Base-by-base conservation (phyloP, 2,797 vertebrate genomes). In the Tragelaphus eurycerus region DNA sequence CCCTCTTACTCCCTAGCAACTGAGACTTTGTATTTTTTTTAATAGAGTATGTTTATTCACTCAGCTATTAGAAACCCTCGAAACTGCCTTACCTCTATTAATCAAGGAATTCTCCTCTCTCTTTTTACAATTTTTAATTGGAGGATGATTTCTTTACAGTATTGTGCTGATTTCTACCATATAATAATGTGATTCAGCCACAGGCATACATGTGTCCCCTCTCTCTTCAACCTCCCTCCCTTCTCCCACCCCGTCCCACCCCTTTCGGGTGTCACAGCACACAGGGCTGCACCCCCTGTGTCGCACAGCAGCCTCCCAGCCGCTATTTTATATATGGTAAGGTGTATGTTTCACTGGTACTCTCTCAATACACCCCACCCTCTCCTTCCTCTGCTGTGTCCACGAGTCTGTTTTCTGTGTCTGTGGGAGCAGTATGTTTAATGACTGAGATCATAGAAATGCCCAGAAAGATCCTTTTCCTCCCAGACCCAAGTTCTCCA, bases 261-360 rank as follows among this genome's bases (percentile, higher is more conserved):
- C 10, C 34, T 43, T 7, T 13, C 0, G 11, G 21, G 19, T 13
- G 34, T 74, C 34, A 13, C 11, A 74, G 0, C 7, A 34, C 34
- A 74, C 21, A 0, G 0, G n/a, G 0, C 11, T 34, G 9, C 17
- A 21, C 1, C 11, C n/a, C n/a, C 11, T 74, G 67, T 23, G 67
- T 74, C 13, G 23, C 21, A 25, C 21, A 43, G 19, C 67, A 43
- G 21, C 11, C 34, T 43, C 67, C 67, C 34, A 13, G 34, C 11
- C 0, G 3, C 67, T 7, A 8, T 23, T 74, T 74, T 13, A 23
- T 23, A 38, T 7, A 11, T 38, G 6, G 10, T 43, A 38, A 67
- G 17, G 34, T 74, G 21, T 23, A 13, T 13, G 21, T 43, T 74
- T 74, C 34, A 74, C 19, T 43, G 34, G 6, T 74, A 23, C 21